These are phyloP conservation scores for Symphodus melops DNA, from an alignment of 2,113 vertebrate genomes.

Conservation along the genomic window DNA sequence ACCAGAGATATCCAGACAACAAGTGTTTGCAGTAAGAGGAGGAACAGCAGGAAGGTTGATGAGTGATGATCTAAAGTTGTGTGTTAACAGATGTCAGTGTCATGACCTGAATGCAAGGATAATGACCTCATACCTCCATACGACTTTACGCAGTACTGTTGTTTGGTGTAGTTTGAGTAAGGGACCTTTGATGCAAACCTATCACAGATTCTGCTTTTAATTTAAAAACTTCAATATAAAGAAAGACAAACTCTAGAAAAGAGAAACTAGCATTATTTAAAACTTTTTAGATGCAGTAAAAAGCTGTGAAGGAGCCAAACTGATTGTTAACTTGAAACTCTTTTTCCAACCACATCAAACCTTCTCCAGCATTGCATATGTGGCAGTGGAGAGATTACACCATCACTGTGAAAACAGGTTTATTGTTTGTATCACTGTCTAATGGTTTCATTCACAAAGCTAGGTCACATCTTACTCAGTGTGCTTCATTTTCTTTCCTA, in stretches of 20 bases:
- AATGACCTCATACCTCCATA: too few relatives aligned
- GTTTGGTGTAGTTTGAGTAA: too few relatives aligned
- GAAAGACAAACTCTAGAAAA: too few relatives aligned
- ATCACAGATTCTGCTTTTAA: too few relatives aligned
- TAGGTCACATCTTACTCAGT: not conserved
- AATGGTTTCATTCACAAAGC: not conserved
- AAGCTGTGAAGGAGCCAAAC: not conserved
- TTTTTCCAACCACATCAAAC: not conserved
- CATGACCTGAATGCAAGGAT: too few relatives aligned
- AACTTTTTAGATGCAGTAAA: too few relatives aligned
- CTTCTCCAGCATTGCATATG: not conserved
- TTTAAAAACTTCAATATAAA: too few relatives aligned
- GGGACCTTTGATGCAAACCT: too few relatives aligned
- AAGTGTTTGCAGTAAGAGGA: constrained; percentile 4
- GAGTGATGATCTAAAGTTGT: not conserved
- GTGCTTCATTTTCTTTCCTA: not conserved
- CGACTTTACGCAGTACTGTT: too few relatives aligned
- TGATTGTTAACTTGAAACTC: not conserved
- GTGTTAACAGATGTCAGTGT: not conserved
- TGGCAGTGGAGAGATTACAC: not conserved
- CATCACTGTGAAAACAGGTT: not conserved
- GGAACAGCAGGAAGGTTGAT: not conserved
- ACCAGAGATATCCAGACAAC: not conserved
- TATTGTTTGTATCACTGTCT: constrained; percentile 8
- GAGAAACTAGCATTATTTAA: too few relatives aligned